Conservation (phyloP, 2,113 vertebrate species). For the Sander vitreus region DNA sequence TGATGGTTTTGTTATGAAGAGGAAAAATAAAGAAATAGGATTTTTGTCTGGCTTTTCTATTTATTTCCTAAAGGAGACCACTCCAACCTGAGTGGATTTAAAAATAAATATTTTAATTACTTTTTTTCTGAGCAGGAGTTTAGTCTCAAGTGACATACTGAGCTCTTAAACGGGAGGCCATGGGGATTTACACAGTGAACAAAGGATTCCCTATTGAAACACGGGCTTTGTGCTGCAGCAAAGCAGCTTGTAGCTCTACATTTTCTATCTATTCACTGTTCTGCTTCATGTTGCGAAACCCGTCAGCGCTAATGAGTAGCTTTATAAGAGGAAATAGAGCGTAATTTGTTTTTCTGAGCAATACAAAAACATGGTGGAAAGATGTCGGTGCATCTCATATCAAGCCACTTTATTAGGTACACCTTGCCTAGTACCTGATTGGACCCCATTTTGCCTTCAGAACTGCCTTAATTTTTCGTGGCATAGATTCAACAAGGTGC, state of each 20-base stretch:
- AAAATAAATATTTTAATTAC: slow-evolving; percentile 65
- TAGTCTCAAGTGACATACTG: slow-evolving; percentile 71
- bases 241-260: slow-evolving; percentile 61
- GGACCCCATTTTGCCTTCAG: too few relatives aligned
- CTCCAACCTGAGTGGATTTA: slow-evolving; percentile 41
- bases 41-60: not conserved
- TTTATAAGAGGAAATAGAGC: slow-evolving; percentile 74
- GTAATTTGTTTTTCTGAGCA: slow-evolving; percentile 63
- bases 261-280: slow-evolving; percentile 73
- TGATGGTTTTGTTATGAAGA: slow-evolving; percentile 30
- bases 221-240: slow-evolving; percentile 62
- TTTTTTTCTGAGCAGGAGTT: slow-evolving; percentile 65
- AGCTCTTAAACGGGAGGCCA: slow-evolving; percentile 67
- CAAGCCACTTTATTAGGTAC: not conserved
- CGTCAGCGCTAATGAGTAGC: slow-evolving; percentile 74
- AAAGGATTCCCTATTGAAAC: slow-evolving; percentile 76
- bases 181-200: slow-evolving; percentile 73
- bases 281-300: slow-evolving; percentile 77
- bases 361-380: slow-evolving; percentile 27
- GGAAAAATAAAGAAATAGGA: slow-evolving; percentile 32
- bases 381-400: slow-evolving; percentile 52
- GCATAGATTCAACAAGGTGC: too few relatives aligned
- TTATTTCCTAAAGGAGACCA: slow-evolving; percentile 7
- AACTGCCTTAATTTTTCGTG: too few relatives aligned
- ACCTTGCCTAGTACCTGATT: too few relatives aligned